Evolutionary conservation across 2,797 vertebrate genomes (phyloP).

Genomic region (Mus caroli): DNA sequence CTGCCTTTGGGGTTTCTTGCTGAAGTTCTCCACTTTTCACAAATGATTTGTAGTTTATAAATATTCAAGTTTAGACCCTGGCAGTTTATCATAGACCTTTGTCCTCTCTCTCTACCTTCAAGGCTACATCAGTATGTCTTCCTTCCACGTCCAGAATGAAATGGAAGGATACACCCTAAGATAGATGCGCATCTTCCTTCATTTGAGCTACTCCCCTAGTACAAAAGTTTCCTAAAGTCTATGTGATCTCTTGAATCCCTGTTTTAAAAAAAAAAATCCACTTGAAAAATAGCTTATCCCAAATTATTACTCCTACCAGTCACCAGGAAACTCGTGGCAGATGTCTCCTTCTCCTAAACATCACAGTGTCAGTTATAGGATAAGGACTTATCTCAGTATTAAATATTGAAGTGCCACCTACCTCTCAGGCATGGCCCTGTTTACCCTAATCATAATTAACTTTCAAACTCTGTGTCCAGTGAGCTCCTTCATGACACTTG

Average conservation of each 20-base stretch:
- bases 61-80: neutral
- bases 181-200: neutral
- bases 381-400: constrained; percentile 57
- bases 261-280: neutral
- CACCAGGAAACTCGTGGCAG: neutral
- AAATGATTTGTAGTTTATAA: neutral
- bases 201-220: constrained; percentile 50
- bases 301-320: constrained; percentile 41
- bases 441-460: constrained; percentile 31
- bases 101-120: constrained; percentile 25
- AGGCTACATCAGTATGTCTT: neutral
- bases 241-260: neutral
- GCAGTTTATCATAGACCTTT: neutral
- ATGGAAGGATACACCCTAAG: constrained; percentile 64
- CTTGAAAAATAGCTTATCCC: constrained; percentile 6
- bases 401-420: constrained; percentile 69
- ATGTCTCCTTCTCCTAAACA: constrained; percentile 40
- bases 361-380: neutral
- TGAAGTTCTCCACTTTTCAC: neutral
- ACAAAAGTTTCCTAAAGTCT: constrained; percentile 1
- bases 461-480: constrained; percentile 45
- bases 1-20: neutral
- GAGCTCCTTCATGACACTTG: constrained; percentile 74
- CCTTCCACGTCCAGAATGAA: constrained; percentile 55
- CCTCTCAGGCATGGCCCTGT: constrained; percentile 56